These are phyloP conservation scores for Telenomus remus DNA, from an alignment of 1,140 invertebrate genomes.

Conservation along the genomic window DNA sequence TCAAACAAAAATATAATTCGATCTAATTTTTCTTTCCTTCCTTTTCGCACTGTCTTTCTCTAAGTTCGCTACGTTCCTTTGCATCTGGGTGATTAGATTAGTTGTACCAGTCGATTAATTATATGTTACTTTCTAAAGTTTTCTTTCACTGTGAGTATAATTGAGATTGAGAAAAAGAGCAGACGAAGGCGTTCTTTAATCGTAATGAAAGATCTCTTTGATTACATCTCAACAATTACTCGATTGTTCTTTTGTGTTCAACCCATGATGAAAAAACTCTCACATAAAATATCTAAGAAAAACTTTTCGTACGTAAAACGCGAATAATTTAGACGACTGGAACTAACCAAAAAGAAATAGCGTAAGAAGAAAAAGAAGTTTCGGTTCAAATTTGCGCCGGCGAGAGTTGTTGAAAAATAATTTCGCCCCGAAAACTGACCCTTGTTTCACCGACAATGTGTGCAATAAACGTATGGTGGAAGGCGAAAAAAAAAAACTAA, in stretches of 20 bases:
- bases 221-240: conserved; percentile 58
- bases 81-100: conserved; percentile 36
- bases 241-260: conserved; percentile 52
- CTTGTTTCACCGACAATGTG: too few relatives aligned
- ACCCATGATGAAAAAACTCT: conserved; percentile 47
- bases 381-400: background rate
- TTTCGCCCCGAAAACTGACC: background rate
- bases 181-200: conserved; percentile 55
- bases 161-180: conserved; percentile 54
- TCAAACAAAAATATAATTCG: conserved; percentile 3
- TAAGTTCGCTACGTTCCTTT: background rate
- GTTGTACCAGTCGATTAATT: conserved; percentile 52
- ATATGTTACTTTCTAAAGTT: conserved; percentile 57
- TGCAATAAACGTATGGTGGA: too few relatives aligned
- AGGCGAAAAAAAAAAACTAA: too few relatives aligned
- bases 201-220: conserved; percentile 58
- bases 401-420: background rate
- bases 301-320: conserved; percentile 25
- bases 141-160: conserved; percentile 51
- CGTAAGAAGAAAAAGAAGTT: too few relatives aligned
- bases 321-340: conserved; percentile 17
- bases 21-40: conserved; percentile 12
- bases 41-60: too few relatives aligned
- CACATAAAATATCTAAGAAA: conserved; percentile 42
- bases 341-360: background rate